A percentile compares a stretch with the other conserved stretches of the same genome.
phyloP scores from a whole-genome alignment of 2,113 vertebrate genomes.

The Anhinga rufa region DNA sequence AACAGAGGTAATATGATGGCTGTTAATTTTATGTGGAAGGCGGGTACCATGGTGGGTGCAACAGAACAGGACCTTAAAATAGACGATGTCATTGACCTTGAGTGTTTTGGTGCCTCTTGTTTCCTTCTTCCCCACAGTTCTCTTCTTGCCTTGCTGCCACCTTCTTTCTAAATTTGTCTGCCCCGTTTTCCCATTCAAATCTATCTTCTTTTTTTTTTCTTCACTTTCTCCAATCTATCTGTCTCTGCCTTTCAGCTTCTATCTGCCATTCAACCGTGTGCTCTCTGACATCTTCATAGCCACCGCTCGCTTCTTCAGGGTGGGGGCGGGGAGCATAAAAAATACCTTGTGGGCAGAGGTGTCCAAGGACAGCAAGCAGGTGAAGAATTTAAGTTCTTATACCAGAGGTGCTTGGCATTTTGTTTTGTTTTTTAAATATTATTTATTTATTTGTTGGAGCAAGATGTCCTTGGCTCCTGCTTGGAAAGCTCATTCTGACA shows the following conservation, averaged over 20 bases:
- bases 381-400: neutral
- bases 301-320: neutral
- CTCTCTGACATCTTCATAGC: neutral
- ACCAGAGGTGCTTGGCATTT: neutral
- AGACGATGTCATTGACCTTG: neutral
- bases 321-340: neutral
- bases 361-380: fast-evolving
- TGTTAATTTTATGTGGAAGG: neutral
- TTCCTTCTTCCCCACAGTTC: neutral
- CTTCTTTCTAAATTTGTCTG: neutral
- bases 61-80: neutral
- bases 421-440: neutral
- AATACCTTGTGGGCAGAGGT: neutral
- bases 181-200: neutral
- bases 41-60: neutral
- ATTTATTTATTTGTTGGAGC: neutral
- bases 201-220: neutral
- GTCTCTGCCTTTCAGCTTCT: neutral
- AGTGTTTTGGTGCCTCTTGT: neutral
- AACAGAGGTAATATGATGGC: neutral
- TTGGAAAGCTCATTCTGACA: neutral
- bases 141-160: neutral
- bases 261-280: neutral
- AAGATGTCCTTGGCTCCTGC: neutral
- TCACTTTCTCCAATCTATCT: neutral